Conservation (phyloP, 2,797 vertebrate species). For the Halcyon chelicuti region DNA sequence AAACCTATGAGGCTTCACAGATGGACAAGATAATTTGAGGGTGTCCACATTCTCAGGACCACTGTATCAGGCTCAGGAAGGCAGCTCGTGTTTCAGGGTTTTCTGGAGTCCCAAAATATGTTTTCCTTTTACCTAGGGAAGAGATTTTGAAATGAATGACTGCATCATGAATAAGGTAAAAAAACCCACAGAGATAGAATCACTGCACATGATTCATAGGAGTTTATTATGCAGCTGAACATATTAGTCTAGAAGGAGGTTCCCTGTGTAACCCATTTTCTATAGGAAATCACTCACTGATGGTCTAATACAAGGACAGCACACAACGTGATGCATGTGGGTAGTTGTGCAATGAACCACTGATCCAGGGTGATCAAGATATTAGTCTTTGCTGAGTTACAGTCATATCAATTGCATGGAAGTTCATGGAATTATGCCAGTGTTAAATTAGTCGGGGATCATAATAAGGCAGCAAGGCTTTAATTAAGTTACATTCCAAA, state of each 20-base stretch:
- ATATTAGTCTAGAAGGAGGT: rapidly evolving
- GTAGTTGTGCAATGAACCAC: neutral
- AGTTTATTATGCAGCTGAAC: neutral
- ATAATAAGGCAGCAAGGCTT: neutral
- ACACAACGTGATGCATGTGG: neutral
- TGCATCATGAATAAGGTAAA: neutral
- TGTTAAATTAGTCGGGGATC: neutral
- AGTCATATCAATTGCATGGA: neutral
- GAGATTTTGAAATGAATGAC: neutral
- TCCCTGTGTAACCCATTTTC: neutral
- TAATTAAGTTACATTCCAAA: neutral
- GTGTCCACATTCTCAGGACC: neutral
- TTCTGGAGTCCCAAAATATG: neutral
- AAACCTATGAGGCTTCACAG: neutral
- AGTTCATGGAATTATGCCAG: neutral
- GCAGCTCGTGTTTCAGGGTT: neutral
- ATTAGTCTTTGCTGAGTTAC: neutral
- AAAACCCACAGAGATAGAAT: neutral
- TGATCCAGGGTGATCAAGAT: neutral
- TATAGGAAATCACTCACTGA: rapidly evolving
- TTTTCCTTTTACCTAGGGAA: neutral
- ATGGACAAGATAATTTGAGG: neutral
- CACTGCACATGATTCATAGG: neutral
- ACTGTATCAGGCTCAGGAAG: neutral
- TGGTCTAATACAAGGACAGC: neutral